Evolutionary conservation across 1,140 invertebrate species (phyloP).

Genomic region (Drosophila chauvacae): DNA sequence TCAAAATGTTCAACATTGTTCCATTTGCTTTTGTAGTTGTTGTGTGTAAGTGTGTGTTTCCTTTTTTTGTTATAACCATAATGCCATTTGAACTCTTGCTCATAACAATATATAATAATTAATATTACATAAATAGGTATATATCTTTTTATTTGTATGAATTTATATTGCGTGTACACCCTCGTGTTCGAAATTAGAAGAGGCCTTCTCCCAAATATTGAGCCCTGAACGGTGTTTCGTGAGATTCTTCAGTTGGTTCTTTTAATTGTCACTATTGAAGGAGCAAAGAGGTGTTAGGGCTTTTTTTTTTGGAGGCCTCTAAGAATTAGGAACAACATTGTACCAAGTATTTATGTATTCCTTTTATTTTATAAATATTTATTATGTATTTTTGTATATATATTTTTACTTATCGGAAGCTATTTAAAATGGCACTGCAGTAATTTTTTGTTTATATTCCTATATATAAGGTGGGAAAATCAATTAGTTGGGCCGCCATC

Average conservation of each 20-base stretch:
- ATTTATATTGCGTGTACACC: conserved; percentile 52
- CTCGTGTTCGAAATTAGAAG: conserved; percentile 16
- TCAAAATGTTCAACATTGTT: conserved; percentile 82
- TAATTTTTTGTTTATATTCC: conserved; percentile 78
- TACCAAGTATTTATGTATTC: conserved; percentile 63
- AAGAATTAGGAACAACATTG: conserved; percentile 31
- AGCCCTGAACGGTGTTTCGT: background rate
- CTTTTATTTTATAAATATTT: conserved; percentile 48
- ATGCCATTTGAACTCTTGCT: conserved; percentile 81
- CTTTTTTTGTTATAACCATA: conserved; percentile 57
- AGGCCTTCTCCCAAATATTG: background rate
- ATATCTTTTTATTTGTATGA: conserved; percentile 46
- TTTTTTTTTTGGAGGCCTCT: background rate
- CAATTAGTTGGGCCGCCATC: conserved; percentile 67
- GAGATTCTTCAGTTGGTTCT: background rate
- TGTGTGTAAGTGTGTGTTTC: conserved; percentile 29
- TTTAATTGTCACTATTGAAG: background rate
- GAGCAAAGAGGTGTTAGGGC: background rate
- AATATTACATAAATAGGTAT: conserved; percentile 74
- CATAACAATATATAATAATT: conserved; percentile 76
- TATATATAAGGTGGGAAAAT: conserved; percentile 84
- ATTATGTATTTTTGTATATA: conserved; percentile 54
- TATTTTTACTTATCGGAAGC: conserved; percentile 81
- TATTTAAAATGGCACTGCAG: conserved; percentile 85
- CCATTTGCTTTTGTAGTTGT: conserved; percentile 70